These are phyloP conservation scores for Cylloceria caligata DNA, from an alignment of 2,888 invertebrate species.

Conservation along the genomic window DNA sequence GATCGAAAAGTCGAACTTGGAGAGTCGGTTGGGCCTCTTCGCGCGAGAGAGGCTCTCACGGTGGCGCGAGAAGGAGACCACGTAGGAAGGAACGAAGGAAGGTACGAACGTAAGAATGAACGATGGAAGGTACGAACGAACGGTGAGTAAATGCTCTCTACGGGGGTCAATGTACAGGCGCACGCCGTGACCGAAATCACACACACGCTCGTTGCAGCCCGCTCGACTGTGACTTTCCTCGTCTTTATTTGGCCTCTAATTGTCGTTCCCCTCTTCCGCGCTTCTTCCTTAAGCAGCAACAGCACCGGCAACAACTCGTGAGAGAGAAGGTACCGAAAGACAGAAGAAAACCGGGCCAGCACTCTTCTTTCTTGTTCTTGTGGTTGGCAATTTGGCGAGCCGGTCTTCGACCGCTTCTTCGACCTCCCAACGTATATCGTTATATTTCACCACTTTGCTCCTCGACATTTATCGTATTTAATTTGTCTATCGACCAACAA, in stretches of 20 bases:
- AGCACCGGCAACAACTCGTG: slow-evolving; percentile 60
- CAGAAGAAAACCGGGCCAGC: slow-evolving; percentile 32
- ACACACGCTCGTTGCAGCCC: slow-evolving; percentile 81
- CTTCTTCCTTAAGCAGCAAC: slow-evolving; percentile 50
- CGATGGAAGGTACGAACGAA: slow-evolving; percentile 62
- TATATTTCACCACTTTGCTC: slow-evolving; percentile 17
- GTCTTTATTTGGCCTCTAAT: slow-evolving; percentile 79
- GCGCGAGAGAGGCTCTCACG: slow-evolving; percentile 26
- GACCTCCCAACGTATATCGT: slow-evolving; percentile 7
- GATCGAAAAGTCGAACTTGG: slow-evolving; percentile 33
- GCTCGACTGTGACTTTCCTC: slow-evolving; percentile 82
- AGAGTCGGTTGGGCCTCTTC: slow-evolving; percentile 5
- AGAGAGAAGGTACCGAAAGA: slow-evolving; percentile 52
- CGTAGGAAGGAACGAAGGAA: slow-evolving; percentile 61
- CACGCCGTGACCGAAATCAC: slow-evolving; percentile 84
- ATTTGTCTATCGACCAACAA: background rate
- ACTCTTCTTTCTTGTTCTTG: slow-evolving; percentile 17
- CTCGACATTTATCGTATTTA: slow-evolving; percentile 2
- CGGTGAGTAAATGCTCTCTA: slow-evolving; percentile 77
- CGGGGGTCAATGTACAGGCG: slow-evolving; percentile 84
- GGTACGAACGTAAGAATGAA: slow-evolving; percentile 50
- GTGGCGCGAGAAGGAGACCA: slow-evolving; percentile 69
- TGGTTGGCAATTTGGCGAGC: slow-evolving; percentile 9
- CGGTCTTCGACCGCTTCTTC: too few species aligned
- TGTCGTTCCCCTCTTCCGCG: slow-evolving; percentile 73